A percentile compares a stretch with the other conserved stretches of the same genome.
phyloP scores from a whole-genome alignment of 2,797 vertebrate species.

The Scleropages formosus region DNA sequence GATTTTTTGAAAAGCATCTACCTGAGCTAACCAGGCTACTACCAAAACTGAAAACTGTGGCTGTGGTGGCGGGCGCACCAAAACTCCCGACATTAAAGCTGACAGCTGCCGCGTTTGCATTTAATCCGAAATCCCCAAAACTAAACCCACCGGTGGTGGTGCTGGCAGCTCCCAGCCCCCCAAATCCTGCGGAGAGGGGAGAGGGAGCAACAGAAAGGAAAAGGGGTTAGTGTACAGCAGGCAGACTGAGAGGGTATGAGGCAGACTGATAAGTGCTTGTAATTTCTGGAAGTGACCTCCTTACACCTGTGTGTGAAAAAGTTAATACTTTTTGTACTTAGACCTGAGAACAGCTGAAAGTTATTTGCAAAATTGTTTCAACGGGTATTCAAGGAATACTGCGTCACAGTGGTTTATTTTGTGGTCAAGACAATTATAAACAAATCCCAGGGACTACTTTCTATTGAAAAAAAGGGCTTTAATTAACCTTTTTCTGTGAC shows the following conservation, averaged over 20 bases:
- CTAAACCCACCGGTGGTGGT: constrained; percentile 91
- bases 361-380: too few relatives aligned
- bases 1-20: constrained; percentile 69
- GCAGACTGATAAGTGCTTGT: constrained; percentile 1
- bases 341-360: too few relatives aligned
- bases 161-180: constrained; percentile 91
- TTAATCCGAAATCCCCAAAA: constrained; percentile 97
- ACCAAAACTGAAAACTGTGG: constrained; percentile 94
- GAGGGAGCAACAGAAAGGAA: constrained; percentile 73
- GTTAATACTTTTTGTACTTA: too few relatives aligned
- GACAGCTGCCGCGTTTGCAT: constrained; percentile 87
- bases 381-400: too few relatives aligned
- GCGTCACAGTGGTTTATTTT: too few relatives aligned
- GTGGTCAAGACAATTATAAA: too few relatives aligned
- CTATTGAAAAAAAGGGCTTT: too few relatives aligned
- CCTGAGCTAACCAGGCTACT: constrained; percentile 96
- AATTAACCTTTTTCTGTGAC: too few relatives aligned
- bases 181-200: constrained; percentile 87
- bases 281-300: too few relatives aligned
- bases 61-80: constrained; percentile 86
- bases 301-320: too few relatives aligned
- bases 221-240: constrained; percentile 61
- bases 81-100: constrained; percentile 96
- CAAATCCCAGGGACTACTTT: too few relatives aligned
- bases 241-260: constrained; percentile 25